These are phyloP conservation scores for Andrena minutula DNA, from an alignment of 2,888 invertebrate species.

Conservation along the genomic window DNA sequence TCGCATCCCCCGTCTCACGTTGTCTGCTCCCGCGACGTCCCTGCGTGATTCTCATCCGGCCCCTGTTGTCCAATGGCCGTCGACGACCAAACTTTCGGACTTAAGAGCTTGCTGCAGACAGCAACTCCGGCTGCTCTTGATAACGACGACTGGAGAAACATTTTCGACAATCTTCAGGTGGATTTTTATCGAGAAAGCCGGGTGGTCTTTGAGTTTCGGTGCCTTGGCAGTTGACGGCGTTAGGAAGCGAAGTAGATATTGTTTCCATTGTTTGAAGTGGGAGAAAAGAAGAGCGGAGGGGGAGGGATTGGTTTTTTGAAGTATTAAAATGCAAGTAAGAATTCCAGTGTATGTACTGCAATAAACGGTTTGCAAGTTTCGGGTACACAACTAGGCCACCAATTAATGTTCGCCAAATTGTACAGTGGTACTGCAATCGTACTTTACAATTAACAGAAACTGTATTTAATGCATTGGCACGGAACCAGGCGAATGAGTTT, in stretches of 20 bases:
- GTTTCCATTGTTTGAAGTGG: neutral
- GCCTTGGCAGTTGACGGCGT: neutral
- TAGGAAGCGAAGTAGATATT: neutral
- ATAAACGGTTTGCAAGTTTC: conserved; percentile 13
- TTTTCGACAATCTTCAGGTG: neutral
- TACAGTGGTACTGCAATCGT: conserved; percentile 24
- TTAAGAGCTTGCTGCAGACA: neutral
- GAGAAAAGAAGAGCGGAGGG: no score
- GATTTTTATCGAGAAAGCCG: neutral
- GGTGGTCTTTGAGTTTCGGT: neutral
- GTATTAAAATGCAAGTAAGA: neutral
- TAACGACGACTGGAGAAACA: neutral
- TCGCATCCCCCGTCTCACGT: conserved; percentile 36
- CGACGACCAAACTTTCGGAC: neutral
- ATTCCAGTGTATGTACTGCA: conserved; percentile 8
- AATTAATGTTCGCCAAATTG: conserved; percentile 41
- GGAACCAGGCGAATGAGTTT: conserved; percentile 16
- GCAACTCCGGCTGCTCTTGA: neutral
- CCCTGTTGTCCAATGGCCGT: neutral
- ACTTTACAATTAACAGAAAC: conserved; percentile 38
- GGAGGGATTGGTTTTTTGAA: neutral
- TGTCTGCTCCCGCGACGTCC: conserved; percentile 5
- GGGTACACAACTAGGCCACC: conserved; percentile 14
- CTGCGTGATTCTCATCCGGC: conserved; percentile 9
- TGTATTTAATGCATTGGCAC: conserved; percentile 35